phyloP scores from a whole-genome alignment of 35 echinoderm and acorn worm species.

The Ophiothrix spiculata region DNA sequence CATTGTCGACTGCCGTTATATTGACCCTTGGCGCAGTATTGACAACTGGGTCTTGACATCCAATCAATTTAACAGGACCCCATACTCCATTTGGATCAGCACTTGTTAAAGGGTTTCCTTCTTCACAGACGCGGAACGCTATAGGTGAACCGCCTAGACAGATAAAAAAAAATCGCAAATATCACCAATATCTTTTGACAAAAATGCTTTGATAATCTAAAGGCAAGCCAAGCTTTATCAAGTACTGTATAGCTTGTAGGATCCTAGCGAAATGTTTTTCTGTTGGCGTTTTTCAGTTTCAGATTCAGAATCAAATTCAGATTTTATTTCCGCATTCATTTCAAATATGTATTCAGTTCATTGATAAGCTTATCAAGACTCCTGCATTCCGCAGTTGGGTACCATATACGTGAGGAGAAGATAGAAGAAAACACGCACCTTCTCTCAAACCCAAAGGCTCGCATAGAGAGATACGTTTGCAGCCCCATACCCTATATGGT shows the following conservation, averaged over 20 bases:
- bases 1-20: too few relatives aligned
- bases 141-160: background rate
- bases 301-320: background rate
- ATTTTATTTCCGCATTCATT: background rate
- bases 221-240: background rate
- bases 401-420: too few relatives aligned
- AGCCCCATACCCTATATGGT: too few relatives aligned
- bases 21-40: too few relatives aligned
- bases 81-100: background rate
- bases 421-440: too few relatives aligned
- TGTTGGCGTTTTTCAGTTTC: background rate
- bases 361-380: too few relatives aligned
- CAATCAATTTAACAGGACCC: background rate
- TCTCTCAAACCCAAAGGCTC: too few relatives aligned
- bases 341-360: too few relatives aligned
- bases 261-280: background rate
- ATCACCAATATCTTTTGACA: background rate
- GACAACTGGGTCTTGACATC: background rate
- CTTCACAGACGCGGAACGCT: background rate
- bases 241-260: background rate
- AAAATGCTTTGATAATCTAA: background rate
- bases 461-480: too few relatives aligned
- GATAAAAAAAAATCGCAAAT: background rate
- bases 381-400: too few relatives aligned
- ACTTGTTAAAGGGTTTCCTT: background rate